These are phyloP conservation scores for Gavia stellata DNA, from an alignment of 2,113 vertebrate species.

Conservation along the genomic window DNA sequence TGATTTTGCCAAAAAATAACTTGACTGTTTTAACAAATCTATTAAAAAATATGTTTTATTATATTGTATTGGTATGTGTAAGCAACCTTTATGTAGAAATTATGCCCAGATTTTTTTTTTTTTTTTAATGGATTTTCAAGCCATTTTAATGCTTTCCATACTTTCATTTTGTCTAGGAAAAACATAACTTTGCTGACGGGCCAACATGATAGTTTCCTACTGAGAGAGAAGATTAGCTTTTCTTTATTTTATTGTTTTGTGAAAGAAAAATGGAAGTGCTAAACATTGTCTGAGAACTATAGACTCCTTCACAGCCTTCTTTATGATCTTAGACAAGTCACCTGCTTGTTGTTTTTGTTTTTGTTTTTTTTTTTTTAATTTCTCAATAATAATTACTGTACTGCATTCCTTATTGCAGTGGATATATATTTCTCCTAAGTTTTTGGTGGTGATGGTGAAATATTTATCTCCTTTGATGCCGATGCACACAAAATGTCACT, in stretches of 20 bases:
- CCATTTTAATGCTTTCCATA: not conserved
- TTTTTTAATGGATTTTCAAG: not conserved
- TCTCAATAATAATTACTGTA: not conserved
- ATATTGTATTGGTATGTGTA: not conserved
- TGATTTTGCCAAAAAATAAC: rapidly evolving
- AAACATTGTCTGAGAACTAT: not conserved
- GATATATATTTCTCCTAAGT: not conserved
- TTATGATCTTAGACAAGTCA: not conserved
- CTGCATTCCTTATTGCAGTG: not conserved
- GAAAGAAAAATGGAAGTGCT: not conserved
- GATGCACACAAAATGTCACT: not conserved
- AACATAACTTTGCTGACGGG: not conserved
- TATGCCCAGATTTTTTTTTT: too few species aligned
- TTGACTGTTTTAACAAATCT: not conserved
- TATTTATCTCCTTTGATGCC: not conserved
- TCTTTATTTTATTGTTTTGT: not conserved
- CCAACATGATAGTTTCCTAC: not conserved
- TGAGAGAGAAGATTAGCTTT: not conserved
- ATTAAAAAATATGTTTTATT: not conserved
- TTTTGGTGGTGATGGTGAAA: not conserved
- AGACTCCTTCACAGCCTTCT: not conserved
- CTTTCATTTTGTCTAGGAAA: not conserved
- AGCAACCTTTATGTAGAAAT: not conserved
- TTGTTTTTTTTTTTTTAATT: not conserved
- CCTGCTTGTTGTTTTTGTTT: not conserved